Base-by-base conservation (phyloP, 2,797 vertebrate genomes). In the Pipistrellus nathusii region DNA sequence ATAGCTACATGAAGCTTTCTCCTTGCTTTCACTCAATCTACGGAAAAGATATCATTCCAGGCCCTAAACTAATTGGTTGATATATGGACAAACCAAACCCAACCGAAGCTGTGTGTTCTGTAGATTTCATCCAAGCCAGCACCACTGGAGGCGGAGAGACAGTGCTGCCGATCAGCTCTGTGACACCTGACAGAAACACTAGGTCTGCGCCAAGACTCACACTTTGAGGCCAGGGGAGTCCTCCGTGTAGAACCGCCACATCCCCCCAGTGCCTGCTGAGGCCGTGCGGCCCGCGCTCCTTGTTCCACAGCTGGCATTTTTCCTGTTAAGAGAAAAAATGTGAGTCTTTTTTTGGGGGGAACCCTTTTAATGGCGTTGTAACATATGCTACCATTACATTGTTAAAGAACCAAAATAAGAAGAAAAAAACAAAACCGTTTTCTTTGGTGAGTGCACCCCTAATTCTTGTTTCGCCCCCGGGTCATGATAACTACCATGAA, bases 231-330 rank as follows among this genome's bases (percentile, higher is more conserved):
- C 99, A 0, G 99, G 99, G 3, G 99, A 99, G 97, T 99, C 99
- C 95, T 99, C 99, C 0, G 99, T 99, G 98, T 99, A 99, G 98
- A 99, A 99, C 48, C 99, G 98, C 99, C 99, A 99, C 99, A 99
- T 99, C 57, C 99, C 99, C 68, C 99, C 99, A 0, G 99, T 99
- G 25, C 99, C 99, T 0, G 99, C 99, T 6, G 99, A 99, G 9
- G 99, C 98, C 5, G 99, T 99, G 94, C 99, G 99, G 93, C 99
- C 99, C 2, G 99, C 98, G 0, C 99, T 99, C 93, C 99, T 99
- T 13, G 99, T 99, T 15, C 99, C 98, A 0, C 99, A 99, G 98
- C 99, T 99, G 83, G 99, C 99, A 66, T 99, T 99, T 98, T 99
- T 99, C 98, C 99, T 99, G 95, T n/a, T n/a, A 30, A 7, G 66